A percentile compares a stretch with the other conserved stretches of the same genome.
These are phyloP conservation scores for Drosophila eohydei DNA, from an alignment of 2,888 invertebrate species.

Conservation along the genomic window DNA sequence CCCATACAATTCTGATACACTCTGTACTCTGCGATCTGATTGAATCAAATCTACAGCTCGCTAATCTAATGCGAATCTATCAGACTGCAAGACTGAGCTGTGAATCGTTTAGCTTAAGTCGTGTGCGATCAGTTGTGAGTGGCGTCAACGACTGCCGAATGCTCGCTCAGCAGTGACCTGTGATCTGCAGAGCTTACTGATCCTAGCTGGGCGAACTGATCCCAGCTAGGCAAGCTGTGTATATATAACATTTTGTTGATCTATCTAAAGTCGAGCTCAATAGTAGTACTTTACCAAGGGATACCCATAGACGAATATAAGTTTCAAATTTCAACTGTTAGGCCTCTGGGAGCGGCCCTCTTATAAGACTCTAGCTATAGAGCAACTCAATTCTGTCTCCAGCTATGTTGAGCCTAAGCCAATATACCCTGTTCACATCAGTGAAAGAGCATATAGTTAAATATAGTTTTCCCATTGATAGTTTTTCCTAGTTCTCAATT, in stretches of 20 bases:
- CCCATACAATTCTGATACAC: slow-evolving; percentile 5
- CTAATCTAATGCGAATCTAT: neutral
- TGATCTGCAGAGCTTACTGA: too few species aligned
- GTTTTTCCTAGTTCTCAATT: neutral
- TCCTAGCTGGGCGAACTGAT: too few species aligned
- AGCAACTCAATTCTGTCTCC: too few species aligned
- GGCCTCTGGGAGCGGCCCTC: too few species aligned
- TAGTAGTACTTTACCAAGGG: too few species aligned
- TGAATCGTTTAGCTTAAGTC: neutral
- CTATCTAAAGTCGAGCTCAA: too few species aligned
- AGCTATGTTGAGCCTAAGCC: too few species aligned
- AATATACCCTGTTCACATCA: neutral
- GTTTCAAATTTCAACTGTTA: neutral
- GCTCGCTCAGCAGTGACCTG: too few species aligned
- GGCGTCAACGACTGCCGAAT: neutral
- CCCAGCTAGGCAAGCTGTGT: too few species aligned
- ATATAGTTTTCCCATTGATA: too few species aligned
- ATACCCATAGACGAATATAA: neutral
- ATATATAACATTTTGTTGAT: too few species aligned
- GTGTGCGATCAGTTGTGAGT: neutral
- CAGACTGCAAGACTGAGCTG: neutral
- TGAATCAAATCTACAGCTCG: neutral
- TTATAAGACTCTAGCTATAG: too few species aligned
- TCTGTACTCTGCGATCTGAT: neutral
- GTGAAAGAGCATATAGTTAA: neutral